Percentiles rank a stretch among this genome's conserved stretches.
Conservation (phyloP, 2,888 invertebrate genomes). For the Lasioglossum marginatum region DNA sequence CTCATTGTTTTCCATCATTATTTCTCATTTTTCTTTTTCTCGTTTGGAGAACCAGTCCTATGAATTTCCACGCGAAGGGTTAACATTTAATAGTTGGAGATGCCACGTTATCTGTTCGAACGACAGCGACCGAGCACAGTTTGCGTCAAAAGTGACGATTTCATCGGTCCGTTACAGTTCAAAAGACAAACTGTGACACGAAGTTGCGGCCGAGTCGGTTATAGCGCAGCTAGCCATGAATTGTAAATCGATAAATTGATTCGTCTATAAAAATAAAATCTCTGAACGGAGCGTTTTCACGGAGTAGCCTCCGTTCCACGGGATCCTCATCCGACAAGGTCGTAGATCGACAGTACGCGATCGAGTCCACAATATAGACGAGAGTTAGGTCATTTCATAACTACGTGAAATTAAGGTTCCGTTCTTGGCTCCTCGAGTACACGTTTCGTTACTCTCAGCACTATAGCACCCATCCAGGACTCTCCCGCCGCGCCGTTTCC, state of each 20-base stretch:
- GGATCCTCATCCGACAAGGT: neutral
- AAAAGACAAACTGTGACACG: conserved; percentile 5
- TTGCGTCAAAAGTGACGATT: conserved; percentile 7
- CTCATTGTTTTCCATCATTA: neutral
- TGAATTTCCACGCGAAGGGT: neutral
- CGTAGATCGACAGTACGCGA: neutral
- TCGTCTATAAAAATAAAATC: conserved; percentile 3
- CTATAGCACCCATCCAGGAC: conserved; percentile 9
- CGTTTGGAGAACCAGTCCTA: neutral
- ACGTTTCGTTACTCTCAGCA: conserved; percentile 32
- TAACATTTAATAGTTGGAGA: neutral
- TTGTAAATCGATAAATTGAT: conserved; percentile 18
- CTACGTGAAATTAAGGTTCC: conserved; percentile 32
- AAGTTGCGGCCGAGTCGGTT: neutral
- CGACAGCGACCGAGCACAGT: neutral
- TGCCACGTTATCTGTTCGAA: neutral
- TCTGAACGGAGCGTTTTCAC: neutral
- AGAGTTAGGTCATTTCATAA: conserved; percentile 23
- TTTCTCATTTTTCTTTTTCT: neutral
- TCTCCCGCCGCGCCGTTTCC: neutral
- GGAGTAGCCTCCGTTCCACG: neutral
- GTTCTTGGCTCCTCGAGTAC: neutral
- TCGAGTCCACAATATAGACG: neutral
- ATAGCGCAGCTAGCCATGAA: conserved; percentile 18
- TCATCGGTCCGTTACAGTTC: neutral